These are phyloP conservation scores for Aplysina aerophoba DNA, from an alignment of 37 sponge, comb jelly and placozoan genomes.

Conservation along the genomic window DNA sequence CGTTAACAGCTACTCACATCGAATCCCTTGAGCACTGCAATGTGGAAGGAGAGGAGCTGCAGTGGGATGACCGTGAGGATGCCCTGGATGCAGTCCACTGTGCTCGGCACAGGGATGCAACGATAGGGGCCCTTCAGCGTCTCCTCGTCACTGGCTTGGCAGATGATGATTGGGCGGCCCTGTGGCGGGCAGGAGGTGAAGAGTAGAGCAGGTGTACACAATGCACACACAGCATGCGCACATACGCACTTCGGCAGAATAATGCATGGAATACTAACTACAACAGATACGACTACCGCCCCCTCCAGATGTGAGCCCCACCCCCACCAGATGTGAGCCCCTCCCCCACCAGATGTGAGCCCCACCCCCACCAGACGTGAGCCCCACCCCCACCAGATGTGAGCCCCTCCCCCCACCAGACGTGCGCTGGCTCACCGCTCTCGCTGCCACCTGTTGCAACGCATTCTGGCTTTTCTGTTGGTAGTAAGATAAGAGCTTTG, in stretches of 20 bases:
- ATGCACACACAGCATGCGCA: no score
- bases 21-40: conserved; percentile 86
- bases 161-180: conserved; percentile 89
- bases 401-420: no score
- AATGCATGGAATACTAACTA: no score
- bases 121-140: conserved; percentile 35
- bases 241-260: no score
- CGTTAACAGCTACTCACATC: conserved; percentile 74
- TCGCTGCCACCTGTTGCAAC: conserved; percentile 88
- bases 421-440: conserved; percentile 61
- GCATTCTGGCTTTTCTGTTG: conserved; percentile 93
- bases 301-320: no score
- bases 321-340: no score
- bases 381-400: no score
- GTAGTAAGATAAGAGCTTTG: neutral
- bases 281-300: no score
- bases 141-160: conserved; percentile 69
- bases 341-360: no score
- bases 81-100: conserved; percentile 93
- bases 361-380: no score
- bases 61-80: conserved; percentile 95
- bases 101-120: conserved; percentile 64
- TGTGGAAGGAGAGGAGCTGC: conserved; percentile 96
- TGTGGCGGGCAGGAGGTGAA: no score
- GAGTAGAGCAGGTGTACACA: no score